Evolutionary conservation across 2,888 invertebrate genomes (phyloP), one percentile per base, ranked within the genome.

Genomic region (Philonicus albiceps): DNA sequence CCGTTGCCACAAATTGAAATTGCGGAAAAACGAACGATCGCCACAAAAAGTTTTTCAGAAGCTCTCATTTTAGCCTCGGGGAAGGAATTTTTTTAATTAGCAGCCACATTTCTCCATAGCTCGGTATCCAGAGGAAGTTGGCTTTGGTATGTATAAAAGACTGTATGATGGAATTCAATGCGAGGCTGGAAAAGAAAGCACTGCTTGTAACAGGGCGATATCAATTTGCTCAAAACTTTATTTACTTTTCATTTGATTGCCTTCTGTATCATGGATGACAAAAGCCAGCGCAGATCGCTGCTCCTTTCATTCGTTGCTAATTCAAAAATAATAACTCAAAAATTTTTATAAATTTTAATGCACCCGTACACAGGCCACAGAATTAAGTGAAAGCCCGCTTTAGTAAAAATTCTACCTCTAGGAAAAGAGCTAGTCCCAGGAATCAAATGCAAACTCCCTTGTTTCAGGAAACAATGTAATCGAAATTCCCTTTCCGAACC

Each of bases 1-100:
- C 81, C 81, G 81, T 81, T 81, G 81, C 81, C 81, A 49, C 81
- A 81, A 81, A 81, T 81, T 81, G 81, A 81, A 81, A 81, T 81
- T 81, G 81, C 81, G 81, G 81, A 81, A 81, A 81, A 81, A 49
- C 81, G 81, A 81, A 81, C 81, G 81, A 81, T 81, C 64, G 64
- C 81, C 81, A 81, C 81, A 81, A 81, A 81, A 81, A 81, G 34
- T 81, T 81, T 81, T 81, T 55, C 22, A 81, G 19, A 22, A 55
- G 55, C 81, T 81, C 34, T 55, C 34, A 34, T 81, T 81, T 31
- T 55, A 31, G 19, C 81, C 81, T 16, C 30, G 80, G 81, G 55
- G 31, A 81, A 81, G 34, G 64, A 81, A 55, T 81, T 81, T 81
- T 81, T 81, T 81, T 81, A 81, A 81, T 81, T 81, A 81, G 81